Evolutionary conservation across 2,113 vertebrate species (phyloP).

Genomic region (Carassius carassius): DNA sequence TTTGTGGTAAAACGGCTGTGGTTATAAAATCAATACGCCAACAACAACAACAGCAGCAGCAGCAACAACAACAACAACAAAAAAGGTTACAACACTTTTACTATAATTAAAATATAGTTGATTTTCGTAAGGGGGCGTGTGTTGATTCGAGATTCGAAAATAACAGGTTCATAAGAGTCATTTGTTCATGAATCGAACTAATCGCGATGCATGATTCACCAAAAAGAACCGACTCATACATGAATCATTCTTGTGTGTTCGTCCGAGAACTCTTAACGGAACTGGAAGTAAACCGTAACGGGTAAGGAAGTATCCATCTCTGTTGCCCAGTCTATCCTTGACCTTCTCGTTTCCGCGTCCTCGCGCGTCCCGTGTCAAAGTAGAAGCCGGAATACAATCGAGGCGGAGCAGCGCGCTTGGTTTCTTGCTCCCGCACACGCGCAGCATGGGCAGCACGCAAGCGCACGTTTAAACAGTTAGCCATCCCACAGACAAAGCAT

Average conservation of each 20-base stretch:
- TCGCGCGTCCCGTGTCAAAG: background rate
- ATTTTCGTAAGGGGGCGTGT: too few relatives aligned
- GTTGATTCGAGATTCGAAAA: background rate
- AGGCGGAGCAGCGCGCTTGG: slow-evolving; percentile 6
- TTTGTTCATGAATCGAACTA: background rate
- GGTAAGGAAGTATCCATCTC: background rate
- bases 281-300: background rate
- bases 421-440: background rate
- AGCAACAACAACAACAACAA: too few relatives aligned
- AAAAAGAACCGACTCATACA: background rate
- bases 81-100: too few relatives aligned
- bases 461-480: background rate
- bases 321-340: background rate
- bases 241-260: background rate
- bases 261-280: background rate
- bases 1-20: too few relatives aligned
- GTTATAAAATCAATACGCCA: too few relatives aligned
- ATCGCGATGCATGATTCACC: background rate
- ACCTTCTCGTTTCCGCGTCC: background rate
- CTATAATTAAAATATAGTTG: too few relatives aligned
- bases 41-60: too few relatives aligned
- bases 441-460: background rate
- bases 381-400: background rate
- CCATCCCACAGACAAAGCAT: background rate
- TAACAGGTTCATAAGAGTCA: background rate